Conservation (phyloP, 2,113 vertebrate genomes). For the Macroglossus sobrinus region DNA sequence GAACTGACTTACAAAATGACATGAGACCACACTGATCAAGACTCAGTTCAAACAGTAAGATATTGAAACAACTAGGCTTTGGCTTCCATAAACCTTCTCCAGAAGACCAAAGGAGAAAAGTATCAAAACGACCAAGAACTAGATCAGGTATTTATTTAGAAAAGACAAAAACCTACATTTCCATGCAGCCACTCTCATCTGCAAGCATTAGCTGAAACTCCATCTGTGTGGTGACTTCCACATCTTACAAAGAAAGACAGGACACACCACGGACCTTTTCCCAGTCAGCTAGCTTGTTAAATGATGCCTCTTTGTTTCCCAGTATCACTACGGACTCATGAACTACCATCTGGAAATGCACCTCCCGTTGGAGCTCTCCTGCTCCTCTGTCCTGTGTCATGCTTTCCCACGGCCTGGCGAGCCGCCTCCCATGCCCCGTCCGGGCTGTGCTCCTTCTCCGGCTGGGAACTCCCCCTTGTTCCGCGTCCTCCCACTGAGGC, state of each 20-base stretch:
- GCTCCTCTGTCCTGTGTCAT: too few species aligned
- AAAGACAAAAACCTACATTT: fast-evolving
- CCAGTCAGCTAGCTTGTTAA: background rate
- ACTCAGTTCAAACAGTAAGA: background rate
- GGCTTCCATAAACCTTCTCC: background rate
- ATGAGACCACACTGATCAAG: fast-evolving
- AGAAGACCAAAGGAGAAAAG: background rate
- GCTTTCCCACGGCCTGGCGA: background rate
- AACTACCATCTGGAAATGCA: background rate
- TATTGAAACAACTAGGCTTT: background rate
- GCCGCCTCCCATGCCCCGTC: background rate
- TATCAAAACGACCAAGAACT: background rate
- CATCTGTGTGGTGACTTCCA: background rate
- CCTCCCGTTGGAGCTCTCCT: too few species aligned
- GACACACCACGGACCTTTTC: too few species aligned
- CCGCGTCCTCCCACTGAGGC: background rate
- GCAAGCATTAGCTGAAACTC: fast-evolving
- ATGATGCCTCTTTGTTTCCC: background rate
- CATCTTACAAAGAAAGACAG: background rate
- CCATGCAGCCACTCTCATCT: background rate
- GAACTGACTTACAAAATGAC: background rate
- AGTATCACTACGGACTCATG: fast-evolving
- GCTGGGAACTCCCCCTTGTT: too few species aligned
- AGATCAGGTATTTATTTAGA: background rate
- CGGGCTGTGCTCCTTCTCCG: fast-evolving